These are phyloP conservation scores for Halotydeus destructor DNA, from an alignment of 1,140 invertebrate genomes.

Conservation along the genomic window DNA sequence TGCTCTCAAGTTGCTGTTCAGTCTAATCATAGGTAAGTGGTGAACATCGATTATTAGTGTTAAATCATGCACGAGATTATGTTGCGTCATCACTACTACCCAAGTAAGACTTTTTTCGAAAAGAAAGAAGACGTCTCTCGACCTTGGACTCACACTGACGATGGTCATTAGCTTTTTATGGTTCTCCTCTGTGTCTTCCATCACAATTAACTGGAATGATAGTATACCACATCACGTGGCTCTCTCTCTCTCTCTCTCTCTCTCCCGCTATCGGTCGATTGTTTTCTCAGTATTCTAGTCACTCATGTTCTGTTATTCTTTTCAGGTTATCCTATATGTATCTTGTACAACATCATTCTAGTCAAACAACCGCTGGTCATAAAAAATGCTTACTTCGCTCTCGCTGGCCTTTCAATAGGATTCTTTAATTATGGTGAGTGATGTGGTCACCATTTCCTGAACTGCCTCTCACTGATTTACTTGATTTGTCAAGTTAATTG, in stretches of 20 bases:
- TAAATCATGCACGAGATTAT: background rate
- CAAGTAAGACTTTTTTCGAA: background rate
- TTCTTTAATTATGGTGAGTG: conserved; percentile 49
- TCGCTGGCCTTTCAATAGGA: conserved; percentile 43
- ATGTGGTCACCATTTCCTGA: conserved; percentile 1
- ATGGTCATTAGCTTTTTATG: background rate
- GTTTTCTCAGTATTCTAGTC: conserved; percentile 4
- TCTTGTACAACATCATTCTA: conserved; percentile 39
- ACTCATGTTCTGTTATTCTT: conserved; percentile 17
- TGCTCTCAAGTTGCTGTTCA: background rate
- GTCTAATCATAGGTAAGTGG: background rate
- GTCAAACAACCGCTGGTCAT: conserved; percentile 29
- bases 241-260: background rate
- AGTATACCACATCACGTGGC: too few species aligned
- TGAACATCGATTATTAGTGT: background rate
- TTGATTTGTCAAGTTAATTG: too few species aligned
- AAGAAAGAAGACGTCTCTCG: background rate
- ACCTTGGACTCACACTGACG: background rate
- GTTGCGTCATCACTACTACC: background rate
- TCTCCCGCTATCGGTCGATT: background rate
- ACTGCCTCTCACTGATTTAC: conserved; percentile 10
- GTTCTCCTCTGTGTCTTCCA: background rate
- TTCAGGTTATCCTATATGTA: conserved; percentile 54
- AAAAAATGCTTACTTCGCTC: conserved; percentile 53
- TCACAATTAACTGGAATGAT: background rate